phyloP scores from a whole-genome alignment of 2,888 invertebrate species.

The Calephelis perditalis region DNA sequence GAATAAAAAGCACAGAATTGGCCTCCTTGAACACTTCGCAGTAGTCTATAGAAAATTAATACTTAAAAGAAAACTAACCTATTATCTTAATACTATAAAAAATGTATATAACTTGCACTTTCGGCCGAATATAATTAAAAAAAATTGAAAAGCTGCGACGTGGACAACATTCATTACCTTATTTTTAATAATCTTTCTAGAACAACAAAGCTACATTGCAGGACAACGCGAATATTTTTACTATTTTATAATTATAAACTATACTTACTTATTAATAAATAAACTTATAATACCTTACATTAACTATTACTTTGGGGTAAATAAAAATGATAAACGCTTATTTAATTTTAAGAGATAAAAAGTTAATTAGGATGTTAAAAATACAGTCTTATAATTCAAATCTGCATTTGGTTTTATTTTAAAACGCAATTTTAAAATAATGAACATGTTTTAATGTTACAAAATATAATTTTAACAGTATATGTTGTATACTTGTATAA shows the following conservation, averaged over 20 bases:
- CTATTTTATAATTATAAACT: conserved; percentile 16
- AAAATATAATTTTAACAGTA: too few species aligned
- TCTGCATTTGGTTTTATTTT: too few species aligned
- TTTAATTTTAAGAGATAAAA: conserved; percentile 12
- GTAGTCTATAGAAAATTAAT: background rate
- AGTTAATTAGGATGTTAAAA: conserved; percentile 13
- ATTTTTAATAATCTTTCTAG: conserved; percentile 16
- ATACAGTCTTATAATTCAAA: background rate
- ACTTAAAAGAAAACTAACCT: conserved; percentile 1
- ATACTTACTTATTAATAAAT: conserved; percentile 15
- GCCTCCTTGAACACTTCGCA: background rate
- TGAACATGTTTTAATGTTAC: too few species aligned
- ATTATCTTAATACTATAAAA: conserved; percentile 1
- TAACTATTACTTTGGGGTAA: conserved; percentile 36
- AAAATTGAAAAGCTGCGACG: conserved; percentile 33
- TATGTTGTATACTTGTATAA: too few species aligned
- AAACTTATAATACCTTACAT: conserved; percentile 12
- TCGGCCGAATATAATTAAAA: conserved; percentile 35
- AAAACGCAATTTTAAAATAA: too few species aligned
- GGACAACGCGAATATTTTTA: conserved; percentile 32
- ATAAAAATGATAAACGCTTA: conserved; percentile 34
- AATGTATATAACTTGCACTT: conserved; percentile 36
- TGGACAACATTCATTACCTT: conserved; percentile 31
- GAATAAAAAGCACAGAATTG: too few species aligned
- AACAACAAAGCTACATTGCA: conserved; percentile 33